Base-by-base conservation (phyloP, 1,140 invertebrate genomes). In the Asobara japonica region DNA sequence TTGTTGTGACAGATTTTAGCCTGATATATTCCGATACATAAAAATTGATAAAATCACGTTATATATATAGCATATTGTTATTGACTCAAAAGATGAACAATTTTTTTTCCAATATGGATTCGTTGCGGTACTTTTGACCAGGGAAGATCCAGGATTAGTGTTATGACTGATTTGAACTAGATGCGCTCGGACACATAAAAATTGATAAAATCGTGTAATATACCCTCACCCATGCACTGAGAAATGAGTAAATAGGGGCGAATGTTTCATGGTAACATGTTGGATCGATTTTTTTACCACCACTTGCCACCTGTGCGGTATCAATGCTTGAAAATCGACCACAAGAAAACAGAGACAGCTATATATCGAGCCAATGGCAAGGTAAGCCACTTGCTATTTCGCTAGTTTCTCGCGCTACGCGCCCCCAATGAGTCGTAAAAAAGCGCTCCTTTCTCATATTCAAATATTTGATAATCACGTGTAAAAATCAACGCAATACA, bases 281-380 rank as follows among this genome's bases (percentile, higher is more conserved):
- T 81, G 78, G 72, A 83, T 83, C 81, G 82, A 83, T 83, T 82
- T 80, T 77, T 69, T 74, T 13, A 60, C 71, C 61, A 29, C 41
- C 25, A n/a, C 33, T 69, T 10, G 29, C 73, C 77, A 82, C 76
- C 76, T 81, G 77, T 81, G 74, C 66, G 30, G 22, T 62, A 70
- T 38, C 76, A 76, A 68, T 22, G 27, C n/a, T 27, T 45, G 27
- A 31, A 56, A 77, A 66, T 79, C 73, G 69, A 78, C 76, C 72
- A 77, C 74, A 77, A 31, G 41, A 18, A 75, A 78, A 74, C 36
- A 72, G 38, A 25, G 36, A 64, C 3, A 29, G 1, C 25, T 56
- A 30, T 66, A 74, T 72, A 74, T 65, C 60, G 75, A 80, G 29
- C 77, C 77, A 83, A 83, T 82, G 80, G 80, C 79, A 82, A 82